phyloP scores from a whole-genome alignment of 2,888 invertebrate genomes.

The Mantis religiosa region DNA sequence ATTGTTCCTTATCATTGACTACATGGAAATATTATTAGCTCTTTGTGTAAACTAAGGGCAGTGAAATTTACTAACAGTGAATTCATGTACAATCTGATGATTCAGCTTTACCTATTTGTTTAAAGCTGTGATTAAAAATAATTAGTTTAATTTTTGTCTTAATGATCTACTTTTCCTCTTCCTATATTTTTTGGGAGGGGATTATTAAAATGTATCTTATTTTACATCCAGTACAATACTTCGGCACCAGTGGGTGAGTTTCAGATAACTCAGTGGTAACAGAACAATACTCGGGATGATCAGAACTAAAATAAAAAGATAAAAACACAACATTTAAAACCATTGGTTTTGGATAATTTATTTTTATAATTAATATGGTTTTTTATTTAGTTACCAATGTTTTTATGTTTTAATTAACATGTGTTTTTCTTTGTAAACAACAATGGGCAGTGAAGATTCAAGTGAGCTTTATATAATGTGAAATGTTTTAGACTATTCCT shows the following conservation, averaged over 20 bases:
- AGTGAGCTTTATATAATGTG: slow-evolving; percentile 31
- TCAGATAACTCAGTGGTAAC: not conserved
- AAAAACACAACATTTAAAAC: slow-evolving; percentile 10
- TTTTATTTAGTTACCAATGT: slow-evolving; percentile 29
- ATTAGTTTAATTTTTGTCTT: too few relatives aligned
- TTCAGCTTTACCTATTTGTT: not conserved
- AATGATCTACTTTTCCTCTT: too few relatives aligned
- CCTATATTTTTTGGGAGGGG: too few relatives aligned
- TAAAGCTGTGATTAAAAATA: not conserved
- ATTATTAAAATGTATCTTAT: not conserved
- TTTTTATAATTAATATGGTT: slow-evolving; percentile 30
- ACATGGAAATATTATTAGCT: too few relatives aligned
- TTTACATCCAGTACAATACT: not conserved
- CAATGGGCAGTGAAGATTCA: slow-evolving; percentile 33
- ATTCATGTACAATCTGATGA: not conserved
- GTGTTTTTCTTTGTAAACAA: slow-evolving; percentile 31
- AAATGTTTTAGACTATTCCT: slow-evolving; percentile 27
- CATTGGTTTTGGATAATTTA: slow-evolving; percentile 22
- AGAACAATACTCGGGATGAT: not conserved
- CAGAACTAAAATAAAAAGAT: not conserved
- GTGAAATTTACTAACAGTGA: too few relatives aligned
- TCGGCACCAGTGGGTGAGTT: not conserved
- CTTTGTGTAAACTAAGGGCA: too few relatives aligned
- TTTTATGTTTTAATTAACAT: slow-evolving; percentile 30
- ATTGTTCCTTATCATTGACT: too few relatives aligned